Evolutionary conservation across 1,140 invertebrate species (phyloP), one percentile per base, ranked within the genome.

Genomic region (Drosophila rhopaloa): DNA sequence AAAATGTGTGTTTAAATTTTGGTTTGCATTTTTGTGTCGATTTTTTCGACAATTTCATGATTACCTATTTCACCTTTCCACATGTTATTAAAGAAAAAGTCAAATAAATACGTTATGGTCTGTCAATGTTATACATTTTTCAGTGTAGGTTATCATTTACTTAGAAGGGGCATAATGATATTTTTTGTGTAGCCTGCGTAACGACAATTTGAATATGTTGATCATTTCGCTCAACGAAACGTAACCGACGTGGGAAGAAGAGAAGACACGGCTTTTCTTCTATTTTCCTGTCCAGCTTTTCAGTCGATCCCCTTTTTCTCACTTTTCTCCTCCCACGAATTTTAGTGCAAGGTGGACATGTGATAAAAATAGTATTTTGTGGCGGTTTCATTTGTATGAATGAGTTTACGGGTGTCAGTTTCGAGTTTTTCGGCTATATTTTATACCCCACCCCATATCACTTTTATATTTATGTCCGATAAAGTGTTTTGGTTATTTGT

Each of bases 241-340:
- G 86, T 90, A 86, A 90, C 86, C 72, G 61, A 82, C 86, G 86
- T 90, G 86, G 86, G 86, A 90, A 90, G 86, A 72, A 53, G 55
- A 60, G 71, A 60, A 60, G 65, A 58, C 47, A 41, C 46, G 48
- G 48, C 27, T 57, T 54, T 41, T 68, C 60, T 75, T 73, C 55
- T 68, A 66, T 70, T 77, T 81, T 77, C 44, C 72, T 59, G 66
- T 67, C 76, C 81, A 63, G 73, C 67, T 79, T 60, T 80, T 61
- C 81, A 72, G 46, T 84, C 72, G 27, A 44, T 41, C 7, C 58
- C 35, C 40, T 24, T 44, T 8, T n/a, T 10, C 38, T 44, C 5
- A 11, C 8, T 29, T 41, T 47, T 48, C 44, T 29, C 47, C 51
- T 41, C 51, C 37, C 54, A 62, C 59, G 37, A 62, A 32, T 58